These are phyloP conservation scores for Myotis vivesi DNA, from an alignment of 2,797 vertebrate species.

Conservation along the genomic window DNA sequence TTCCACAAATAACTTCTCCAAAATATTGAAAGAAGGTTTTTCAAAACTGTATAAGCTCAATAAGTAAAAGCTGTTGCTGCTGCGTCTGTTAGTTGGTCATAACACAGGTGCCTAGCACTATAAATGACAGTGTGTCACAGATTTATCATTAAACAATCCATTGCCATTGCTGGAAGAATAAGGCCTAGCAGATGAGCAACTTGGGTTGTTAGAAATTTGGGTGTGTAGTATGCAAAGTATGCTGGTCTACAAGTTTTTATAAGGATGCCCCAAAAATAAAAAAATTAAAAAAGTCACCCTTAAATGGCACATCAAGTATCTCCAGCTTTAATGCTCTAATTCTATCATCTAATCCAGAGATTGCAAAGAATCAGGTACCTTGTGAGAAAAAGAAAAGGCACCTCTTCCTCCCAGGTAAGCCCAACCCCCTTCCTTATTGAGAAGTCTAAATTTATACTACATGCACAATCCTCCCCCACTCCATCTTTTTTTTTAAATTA, in stretches of 20 bases:
- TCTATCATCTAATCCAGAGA: background rate
- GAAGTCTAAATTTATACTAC: background rate
- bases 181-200: background rate
- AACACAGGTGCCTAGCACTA: background rate
- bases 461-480: background rate
- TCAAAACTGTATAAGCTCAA: background rate
- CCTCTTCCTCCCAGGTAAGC: background rate
- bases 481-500: background rate
- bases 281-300: background rate
- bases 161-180: background rate
- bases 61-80: background rate
- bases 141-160: background rate
- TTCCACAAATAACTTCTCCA: slow-evolving; percentile 21
- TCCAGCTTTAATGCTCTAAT: background rate
- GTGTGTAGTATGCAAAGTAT: too few species aligned
- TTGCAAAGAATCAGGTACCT: background rate
- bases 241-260: too few species aligned
- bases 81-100: background rate
- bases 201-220: background rate
- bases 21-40: slow-evolving; percentile 32
- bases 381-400: slow-evolving; percentile 22
- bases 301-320: background rate
- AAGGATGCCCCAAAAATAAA: background rate
- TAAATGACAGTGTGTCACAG: background rate
- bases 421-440: background rate